These are phyloP conservation scores for Chrysotoxum bicinctum DNA, from an alignment of 2,888 invertebrate genomes.

Conservation along the genomic window DNA sequence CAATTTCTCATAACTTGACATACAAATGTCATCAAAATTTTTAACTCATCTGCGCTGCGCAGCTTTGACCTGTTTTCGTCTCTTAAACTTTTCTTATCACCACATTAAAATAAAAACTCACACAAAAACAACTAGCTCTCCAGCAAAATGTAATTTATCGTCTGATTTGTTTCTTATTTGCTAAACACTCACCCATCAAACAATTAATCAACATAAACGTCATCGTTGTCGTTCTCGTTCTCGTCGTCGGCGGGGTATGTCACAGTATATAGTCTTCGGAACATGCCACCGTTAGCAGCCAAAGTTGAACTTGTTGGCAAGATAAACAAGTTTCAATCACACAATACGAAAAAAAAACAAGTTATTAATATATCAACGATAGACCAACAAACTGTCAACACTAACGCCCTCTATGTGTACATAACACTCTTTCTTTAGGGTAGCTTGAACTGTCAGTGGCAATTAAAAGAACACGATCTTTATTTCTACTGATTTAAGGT, in stretches of 20 bases:
- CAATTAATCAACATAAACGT: constrained; percentile 70
- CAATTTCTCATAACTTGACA: constrained; percentile 20
- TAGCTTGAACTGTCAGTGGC: constrained; percentile 18
- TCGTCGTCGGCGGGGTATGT: constrained; percentile 34
- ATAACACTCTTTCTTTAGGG: background rate
- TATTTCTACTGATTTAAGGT: background rate
- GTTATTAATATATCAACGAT: constrained; percentile 2
- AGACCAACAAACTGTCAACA: constrained; percentile 25
- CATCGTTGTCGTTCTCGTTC: constrained; percentile 35
- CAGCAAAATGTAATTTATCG: constrained; percentile 54
- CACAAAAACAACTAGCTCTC: background rate
- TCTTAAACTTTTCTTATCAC: constrained; percentile 1
- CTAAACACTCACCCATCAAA: constrained; percentile 58
- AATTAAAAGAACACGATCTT: constrained; percentile 48
- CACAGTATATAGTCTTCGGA: constrained; percentile 9
- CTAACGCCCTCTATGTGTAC: constrained; percentile 45
- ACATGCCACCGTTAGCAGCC: constrained; percentile 11
- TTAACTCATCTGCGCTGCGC: background rate
- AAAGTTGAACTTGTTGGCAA: constrained; percentile 42
- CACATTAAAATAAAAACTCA: background rate
- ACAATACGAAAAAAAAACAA: background rate
- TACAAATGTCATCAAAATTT: constrained; percentile 41
- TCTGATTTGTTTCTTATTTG: constrained; percentile 64
- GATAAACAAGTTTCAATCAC: constrained; percentile 42
- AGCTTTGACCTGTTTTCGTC: constrained; percentile 31